Evolutionary conservation across 2,888 invertebrate species (phyloP).

Genomic region (Seira sanloemensis): DNA sequence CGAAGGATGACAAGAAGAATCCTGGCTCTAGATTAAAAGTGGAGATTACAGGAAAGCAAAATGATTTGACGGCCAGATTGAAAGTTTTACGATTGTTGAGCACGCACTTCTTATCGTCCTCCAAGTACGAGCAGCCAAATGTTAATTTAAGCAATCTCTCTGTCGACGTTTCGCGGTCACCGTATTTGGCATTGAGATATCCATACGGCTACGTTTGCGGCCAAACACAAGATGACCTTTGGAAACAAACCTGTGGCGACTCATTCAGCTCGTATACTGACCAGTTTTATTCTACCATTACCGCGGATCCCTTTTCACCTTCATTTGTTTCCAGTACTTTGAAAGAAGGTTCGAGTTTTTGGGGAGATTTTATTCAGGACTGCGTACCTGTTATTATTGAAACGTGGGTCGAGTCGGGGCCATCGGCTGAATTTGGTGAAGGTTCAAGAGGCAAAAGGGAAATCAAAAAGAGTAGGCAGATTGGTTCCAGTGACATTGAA

Average conservation of each 20-base stretch:
- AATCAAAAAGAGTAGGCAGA: too few species aligned
- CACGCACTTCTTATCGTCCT: slow-evolving; percentile 61
- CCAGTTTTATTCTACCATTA: slow-evolving; percentile 25
- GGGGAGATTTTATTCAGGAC: slow-evolving; percentile 81
- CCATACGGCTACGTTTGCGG: slow-evolving; percentile 37
- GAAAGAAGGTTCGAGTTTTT: slow-evolving; percentile 69
- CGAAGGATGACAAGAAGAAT: slow-evolving; percentile 79
- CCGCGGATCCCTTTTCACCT: slow-evolving; percentile 19
- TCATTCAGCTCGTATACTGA: too few species aligned
- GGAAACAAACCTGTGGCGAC: too few species aligned
- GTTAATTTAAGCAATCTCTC: not conserved
- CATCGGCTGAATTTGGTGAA: slow-evolving; percentile 77
- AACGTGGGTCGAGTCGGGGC: slow-evolving; percentile 88
- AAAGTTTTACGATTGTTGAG: slow-evolving; percentile 68
- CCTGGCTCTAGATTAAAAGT: slow-evolving; percentile 80
- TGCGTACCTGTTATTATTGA: slow-evolving; percentile 88
- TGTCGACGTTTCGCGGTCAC: not conserved
- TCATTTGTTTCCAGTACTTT: not conserved
- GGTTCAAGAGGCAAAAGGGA: not conserved
- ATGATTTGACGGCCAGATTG: slow-evolving; percentile 72
- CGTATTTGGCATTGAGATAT: slow-evolving; percentile 10
- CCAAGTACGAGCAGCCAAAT: not conserved
- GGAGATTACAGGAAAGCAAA: slow-evolving; percentile 80
- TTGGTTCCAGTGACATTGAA: too few species aligned
- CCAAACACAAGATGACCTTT: too few species aligned